Evolutionary conservation across 2,113 vertebrate species (phyloP), one percentile per base, ranked within the genome.

Genomic region (Nothoprocta pentlandii): DNA sequence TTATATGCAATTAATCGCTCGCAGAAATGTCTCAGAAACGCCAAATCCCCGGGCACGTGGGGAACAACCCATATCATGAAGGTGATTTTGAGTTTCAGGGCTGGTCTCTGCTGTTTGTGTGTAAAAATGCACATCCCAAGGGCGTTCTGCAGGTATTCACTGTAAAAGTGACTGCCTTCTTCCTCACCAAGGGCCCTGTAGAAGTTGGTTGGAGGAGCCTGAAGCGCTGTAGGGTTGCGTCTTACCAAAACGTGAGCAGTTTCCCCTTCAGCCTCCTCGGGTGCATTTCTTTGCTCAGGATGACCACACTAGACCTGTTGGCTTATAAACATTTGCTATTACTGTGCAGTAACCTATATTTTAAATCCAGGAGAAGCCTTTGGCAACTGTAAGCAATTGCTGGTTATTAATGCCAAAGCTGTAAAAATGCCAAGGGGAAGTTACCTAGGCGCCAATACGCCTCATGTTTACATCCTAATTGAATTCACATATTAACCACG

Each of bases 391-490:
- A 20, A 91, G 93, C 73, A 81, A 28, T 90, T 86, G 94, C 79
- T 88, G 76, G 22, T 88, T 95, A 86, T 94, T 88, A 95, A 88
- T 97, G 73, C 80, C 73, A 90, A 94, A 90, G 85, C 90, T 92
- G 85, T 93, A 88, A 90, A 93, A 89, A 86, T 76, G 69, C 28
- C 68, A 93, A 79, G 86, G 68, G 73, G 92, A 88, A 92, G 62
- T 79, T 68, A 2, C 59, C 85, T n/a, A 25, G 80, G 83, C 73
- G 90, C 53, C 67, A 85, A 80, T 75, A 59, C 69, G 86, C 4
- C 69, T 58, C 41, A 6, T 94, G 94, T 92, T 95, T 96, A 89
- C 93, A 93, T 96, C 90, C 88, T 42, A 23, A 90, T 95, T 91
- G 49, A 86, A 86, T 75, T 88, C 90, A 42, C 85, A 9, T 95